These are phyloP conservation scores for Phylloscopus trochiloides DNA, from an alignment of 2,113 vertebrate species.

Conservation along the genomic window DNA sequence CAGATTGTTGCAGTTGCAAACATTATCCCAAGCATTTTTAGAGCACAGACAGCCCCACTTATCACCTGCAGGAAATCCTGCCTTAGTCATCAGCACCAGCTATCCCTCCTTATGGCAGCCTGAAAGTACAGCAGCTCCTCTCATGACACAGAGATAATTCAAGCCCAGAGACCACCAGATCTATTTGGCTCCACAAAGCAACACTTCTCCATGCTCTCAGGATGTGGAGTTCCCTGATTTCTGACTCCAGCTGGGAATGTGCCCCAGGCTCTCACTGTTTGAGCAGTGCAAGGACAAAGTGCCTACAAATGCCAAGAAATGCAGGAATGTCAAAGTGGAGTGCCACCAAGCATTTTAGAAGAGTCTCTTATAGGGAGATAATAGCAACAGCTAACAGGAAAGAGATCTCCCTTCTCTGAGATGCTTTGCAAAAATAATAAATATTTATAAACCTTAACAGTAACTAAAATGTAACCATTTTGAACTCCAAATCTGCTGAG, in stretches of 20 bases:
- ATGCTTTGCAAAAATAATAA: background rate
- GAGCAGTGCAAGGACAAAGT: background rate
- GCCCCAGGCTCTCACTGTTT: background rate
- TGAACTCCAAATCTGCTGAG: background rate
- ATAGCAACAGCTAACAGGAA: background rate
- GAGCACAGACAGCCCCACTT: background rate
- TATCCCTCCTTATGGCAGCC: background rate
- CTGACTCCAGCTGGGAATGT: background rate
- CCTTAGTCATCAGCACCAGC: background rate
- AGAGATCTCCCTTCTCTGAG: background rate
- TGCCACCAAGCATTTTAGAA: background rate
- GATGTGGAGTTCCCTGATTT: background rate
- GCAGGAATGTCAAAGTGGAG: background rate
- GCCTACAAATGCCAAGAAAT: slow-evolving; percentile 6
- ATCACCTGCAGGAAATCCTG: background rate
- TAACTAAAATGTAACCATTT: background rate
- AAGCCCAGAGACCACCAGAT: background rate
- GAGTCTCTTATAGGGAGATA: background rate
- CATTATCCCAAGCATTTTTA: background rate
- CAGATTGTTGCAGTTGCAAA: background rate
- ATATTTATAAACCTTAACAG: background rate
- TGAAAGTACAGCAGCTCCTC: background rate
- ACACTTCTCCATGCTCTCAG: background rate
- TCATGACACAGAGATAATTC: background rate
- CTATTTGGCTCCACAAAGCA: background rate